Conservation (phyloP, 2,797 vertebrate genomes). For the Bufotes viridis region DNA sequence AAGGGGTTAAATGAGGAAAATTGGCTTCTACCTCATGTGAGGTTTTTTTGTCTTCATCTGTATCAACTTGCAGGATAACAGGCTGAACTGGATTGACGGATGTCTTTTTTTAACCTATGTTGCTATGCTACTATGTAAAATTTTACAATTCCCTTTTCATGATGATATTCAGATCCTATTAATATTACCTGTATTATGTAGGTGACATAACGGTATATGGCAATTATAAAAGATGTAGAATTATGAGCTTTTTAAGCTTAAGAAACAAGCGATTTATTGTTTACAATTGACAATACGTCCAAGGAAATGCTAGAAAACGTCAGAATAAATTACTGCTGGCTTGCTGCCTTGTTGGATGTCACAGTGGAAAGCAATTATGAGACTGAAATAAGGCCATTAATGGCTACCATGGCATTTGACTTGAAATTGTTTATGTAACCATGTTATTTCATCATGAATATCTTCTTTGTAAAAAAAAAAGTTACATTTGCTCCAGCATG, state of each 20-base stretch:
- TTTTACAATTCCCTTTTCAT: too few species aligned
- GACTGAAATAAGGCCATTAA: not conserved
- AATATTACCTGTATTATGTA: too few species aligned
- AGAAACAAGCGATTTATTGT: not conserved
- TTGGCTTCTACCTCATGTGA: too few species aligned
- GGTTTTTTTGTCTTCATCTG: too few species aligned
- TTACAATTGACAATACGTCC: not conserved
- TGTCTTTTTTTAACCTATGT: too few species aligned
- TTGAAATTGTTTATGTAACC: not conserved
- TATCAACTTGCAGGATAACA: too few species aligned
- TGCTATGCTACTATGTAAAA: too few species aligned
- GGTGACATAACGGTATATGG: too few species aligned
- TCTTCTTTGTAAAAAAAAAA: not conserved
- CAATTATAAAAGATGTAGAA: not conserved
- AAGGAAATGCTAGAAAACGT: constrained; percentile 25
- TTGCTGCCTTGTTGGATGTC: constrained; percentile 20
- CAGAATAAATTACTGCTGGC: constrained; percentile 30
- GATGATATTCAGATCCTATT: too few species aligned
- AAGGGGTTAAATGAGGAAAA: too few species aligned
- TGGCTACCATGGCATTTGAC: not conserved
- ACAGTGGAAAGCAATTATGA: constrained; percentile 41
- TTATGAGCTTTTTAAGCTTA: not conserved
- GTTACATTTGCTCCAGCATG: not conserved
- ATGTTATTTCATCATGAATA: not conserved
- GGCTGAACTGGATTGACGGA: too few species aligned